phyloP scores from a whole-genome alignment of 1,140 invertebrate species.

The Drosophila elegans region DNA sequence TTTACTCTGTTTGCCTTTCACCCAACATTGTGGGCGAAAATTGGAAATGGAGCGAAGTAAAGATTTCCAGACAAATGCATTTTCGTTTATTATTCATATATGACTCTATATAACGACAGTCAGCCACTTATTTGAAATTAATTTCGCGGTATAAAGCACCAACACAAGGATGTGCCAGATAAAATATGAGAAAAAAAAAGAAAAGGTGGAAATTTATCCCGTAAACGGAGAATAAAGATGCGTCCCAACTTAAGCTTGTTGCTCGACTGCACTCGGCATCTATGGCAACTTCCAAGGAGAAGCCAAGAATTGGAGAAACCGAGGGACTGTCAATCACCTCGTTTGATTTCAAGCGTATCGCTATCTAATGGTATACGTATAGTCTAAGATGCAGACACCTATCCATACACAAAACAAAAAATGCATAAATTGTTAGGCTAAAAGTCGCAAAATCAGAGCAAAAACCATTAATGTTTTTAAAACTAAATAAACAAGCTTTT shows the following conservation, averaged over 20 bases:
- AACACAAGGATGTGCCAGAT: slow-evolving; percentile 31
- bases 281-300: slow-evolving; percentile 21
- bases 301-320: slow-evolving; percentile 13
- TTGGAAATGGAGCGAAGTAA: slow-evolving; percentile 7
- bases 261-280: slow-evolving; percentile 53
- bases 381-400: slow-evolving; percentile 29
- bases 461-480: no score
- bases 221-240: slow-evolving; percentile 10
- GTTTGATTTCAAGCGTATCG: slow-evolving; percentile 70
- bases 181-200: slow-evolving; percentile 7
- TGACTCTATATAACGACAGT: slow-evolving; percentile 50
- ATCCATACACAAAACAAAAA: slow-evolving; percentile 1
- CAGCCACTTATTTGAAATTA: slow-evolving; percentile 79
- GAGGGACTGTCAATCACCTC: slow-evolving; percentile 1
- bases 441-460: no score
- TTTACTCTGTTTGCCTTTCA: slow-evolving; percentile 13
- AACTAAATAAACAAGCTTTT: no score
- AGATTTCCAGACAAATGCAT: slow-evolving; percentile 66
- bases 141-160: slow-evolving; percentile 71
- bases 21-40: slow-evolving; percentile 20
- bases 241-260: slow-evolving; percentile 20
- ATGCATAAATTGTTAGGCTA: neutral
- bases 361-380: slow-evolving; percentile 43
- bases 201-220: neutral
- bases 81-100: slow-evolving; percentile 67